Evolutionary conservation across 2,888 invertebrate species (phyloP).

Genomic region (Melanophora roralis): DNA sequence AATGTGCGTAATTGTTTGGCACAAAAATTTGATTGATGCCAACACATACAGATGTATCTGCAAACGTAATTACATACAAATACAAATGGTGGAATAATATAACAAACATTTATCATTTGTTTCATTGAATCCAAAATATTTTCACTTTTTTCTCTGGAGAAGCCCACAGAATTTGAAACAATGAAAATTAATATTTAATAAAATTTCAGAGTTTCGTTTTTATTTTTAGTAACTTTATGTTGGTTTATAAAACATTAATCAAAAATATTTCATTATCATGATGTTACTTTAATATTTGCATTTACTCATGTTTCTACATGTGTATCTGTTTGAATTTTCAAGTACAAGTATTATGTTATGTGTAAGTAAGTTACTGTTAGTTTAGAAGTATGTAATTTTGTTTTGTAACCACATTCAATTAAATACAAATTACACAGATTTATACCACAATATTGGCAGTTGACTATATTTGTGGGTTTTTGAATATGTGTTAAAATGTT

Average conservation of each 20-base stretch:
- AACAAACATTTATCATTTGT: slow-evolving; percentile 24
- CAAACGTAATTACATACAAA: neutral
- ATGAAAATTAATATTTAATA: neutral
- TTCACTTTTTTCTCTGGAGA: neutral
- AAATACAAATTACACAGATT: slow-evolving; percentile 53
- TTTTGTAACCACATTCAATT: slow-evolving; percentile 45
- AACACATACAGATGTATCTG: neutral
- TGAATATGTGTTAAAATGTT: neutral
- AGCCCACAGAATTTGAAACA: slow-evolving; percentile 8
- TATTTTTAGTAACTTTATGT: neutral
- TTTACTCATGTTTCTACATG: neutral
- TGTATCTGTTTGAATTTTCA: too few species aligned
- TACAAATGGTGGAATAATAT: neutral
- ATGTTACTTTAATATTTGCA: neutral
- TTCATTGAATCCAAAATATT: neutral
- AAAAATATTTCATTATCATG: slow-evolving; percentile 19
- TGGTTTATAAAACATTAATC: slow-evolving; percentile 14
- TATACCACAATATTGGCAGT: slow-evolving; percentile 35
- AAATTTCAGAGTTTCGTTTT: neutral
- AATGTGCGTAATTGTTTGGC: neutral
- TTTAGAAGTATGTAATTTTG: too few species aligned
- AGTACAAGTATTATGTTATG: neutral
- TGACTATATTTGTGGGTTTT: neutral
- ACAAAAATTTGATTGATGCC: slow-evolving; percentile 17
- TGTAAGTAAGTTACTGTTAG: too few species aligned